Evolutionary conservation across 1,140 invertebrate species (phyloP).

Genomic region (Thrips palmi): DNA sequence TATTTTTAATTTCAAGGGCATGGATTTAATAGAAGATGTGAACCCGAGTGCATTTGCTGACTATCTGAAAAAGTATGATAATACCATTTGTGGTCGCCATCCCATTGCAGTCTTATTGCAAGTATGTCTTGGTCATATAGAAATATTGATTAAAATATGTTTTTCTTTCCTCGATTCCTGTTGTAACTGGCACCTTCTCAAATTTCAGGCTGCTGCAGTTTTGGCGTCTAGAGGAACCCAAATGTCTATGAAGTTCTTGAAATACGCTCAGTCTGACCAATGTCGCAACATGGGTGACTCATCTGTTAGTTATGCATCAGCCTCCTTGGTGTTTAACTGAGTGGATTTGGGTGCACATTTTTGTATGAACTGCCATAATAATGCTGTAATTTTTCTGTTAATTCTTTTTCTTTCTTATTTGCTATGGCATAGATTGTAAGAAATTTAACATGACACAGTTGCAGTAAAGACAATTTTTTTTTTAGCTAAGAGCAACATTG

Average conservation of each 20-base stretch:
- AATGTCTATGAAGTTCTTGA: constrained; percentile 80
- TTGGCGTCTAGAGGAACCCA: constrained; percentile 40
- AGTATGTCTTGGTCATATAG: constrained; percentile 32
- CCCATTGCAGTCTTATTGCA: constrained; percentile 92
- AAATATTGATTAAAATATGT: constrained; percentile 12
- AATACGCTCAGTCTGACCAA: constrained; percentile 90
- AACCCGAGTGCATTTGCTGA: constrained; percentile 76
- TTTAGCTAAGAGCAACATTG: no score
- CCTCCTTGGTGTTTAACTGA: constrained; percentile 80
- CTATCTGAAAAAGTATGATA: constrained; percentile 88
- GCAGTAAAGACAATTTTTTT: no score
- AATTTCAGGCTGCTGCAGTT: constrained; percentile 43
- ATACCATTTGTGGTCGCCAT: constrained; percentile 99
- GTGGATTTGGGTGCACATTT: no score
- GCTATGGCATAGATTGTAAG: no score
- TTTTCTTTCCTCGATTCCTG: constrained; percentile 18
- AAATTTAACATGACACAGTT: no score
- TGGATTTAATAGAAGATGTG: constrained; percentile 89
- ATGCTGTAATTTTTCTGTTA: no score
- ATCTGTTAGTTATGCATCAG: constrained; percentile 95
- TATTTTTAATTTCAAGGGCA: constrained; percentile 44
- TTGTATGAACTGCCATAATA: no score
- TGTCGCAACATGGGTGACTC: constrained; percentile 79
- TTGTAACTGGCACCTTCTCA: no score
- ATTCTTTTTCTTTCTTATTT: no score